These are phyloP conservation scores for Seira musarum DNA, from an alignment of 2,888 invertebrate species.

Conservation along the genomic window DNA sequence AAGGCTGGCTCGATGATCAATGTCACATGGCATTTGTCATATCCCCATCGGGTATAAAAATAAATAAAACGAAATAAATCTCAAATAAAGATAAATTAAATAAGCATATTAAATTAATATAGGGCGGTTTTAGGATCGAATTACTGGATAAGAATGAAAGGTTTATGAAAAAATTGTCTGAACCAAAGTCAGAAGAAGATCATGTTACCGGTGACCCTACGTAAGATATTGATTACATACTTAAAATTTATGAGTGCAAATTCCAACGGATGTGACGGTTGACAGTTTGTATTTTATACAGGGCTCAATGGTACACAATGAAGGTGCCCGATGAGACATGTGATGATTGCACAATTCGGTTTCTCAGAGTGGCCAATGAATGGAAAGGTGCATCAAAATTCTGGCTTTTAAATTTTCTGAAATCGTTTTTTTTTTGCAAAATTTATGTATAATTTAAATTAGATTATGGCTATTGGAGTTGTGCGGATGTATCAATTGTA, in stretches of 20 bases:
- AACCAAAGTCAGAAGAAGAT: constrained; percentile 83
- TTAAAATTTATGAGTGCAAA: constrained; percentile 64
- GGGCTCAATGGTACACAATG: constrained; percentile 87
- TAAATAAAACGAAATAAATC: too few species aligned
- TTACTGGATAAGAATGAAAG: constrained; percentile 88
- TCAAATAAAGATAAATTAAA: background rate
- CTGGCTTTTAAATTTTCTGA: too few species aligned
- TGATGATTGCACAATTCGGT: constrained; percentile 88
- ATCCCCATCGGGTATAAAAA: constrained; percentile 92
- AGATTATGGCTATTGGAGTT: constrained; percentile 93
- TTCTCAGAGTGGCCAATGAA: constrained; percentile 91
- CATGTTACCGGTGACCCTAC: constrained; percentile 88
- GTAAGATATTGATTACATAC: constrained; percentile 77
- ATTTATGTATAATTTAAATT: too few species aligned
- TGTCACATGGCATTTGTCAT: constrained; percentile 94
- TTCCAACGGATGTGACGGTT: too few species aligned
- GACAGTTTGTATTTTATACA: too few species aligned
- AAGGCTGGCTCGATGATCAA: constrained; percentile 88
- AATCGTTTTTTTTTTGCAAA: too few species aligned
- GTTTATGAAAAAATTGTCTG: constrained; percentile 88
- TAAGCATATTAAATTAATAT: constrained; percentile 71
- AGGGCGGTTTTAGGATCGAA: constrained; percentile 94
- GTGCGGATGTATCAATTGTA: constrained; percentile 91
- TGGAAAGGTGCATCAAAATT: too few species aligned
- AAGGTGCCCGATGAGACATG: constrained; percentile 87